These are phyloP conservation scores for Drosophila picticornis DNA, from an alignment of 2,888 invertebrate genomes.

Conservation along the genomic window DNA sequence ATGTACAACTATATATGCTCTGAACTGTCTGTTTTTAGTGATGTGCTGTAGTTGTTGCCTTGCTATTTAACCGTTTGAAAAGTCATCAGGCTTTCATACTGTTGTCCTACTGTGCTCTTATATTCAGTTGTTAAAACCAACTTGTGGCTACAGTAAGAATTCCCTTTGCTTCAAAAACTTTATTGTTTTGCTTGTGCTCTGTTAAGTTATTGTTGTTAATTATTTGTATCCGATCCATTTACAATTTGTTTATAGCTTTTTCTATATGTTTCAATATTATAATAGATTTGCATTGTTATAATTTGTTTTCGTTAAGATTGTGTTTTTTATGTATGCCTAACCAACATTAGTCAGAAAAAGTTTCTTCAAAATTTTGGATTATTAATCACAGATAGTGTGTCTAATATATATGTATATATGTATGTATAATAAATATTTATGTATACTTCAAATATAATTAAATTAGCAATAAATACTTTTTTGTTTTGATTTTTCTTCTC, in stretches of 20 bases:
- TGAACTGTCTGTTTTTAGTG: constrained; percentile 60
- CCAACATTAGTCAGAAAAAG: constrained; percentile 84
- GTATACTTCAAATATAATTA: constrained; percentile 80
- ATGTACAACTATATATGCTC: constrained; percentile 70
- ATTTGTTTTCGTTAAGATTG: constrained; percentile 49
- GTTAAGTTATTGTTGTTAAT: constrained; percentile 48
- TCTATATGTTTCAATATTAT: constrained; percentile 57
- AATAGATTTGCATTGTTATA: constrained; percentile 50
- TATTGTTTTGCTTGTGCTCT: constrained; percentile 48
- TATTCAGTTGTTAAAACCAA: constrained; percentile 14
- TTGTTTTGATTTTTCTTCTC: constrained; percentile 46
- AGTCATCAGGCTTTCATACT: constrained; percentile 16
- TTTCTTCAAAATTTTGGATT: constrained; percentile 86
- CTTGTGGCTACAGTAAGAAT: constrained; percentile 44
- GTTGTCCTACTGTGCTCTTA: constrained; percentile 26
- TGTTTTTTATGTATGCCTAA: constrained; percentile 66
- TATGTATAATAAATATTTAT: constrained; percentile 80
- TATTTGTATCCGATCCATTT: constrained; percentile 70
- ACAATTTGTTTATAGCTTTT: constrained; percentile 66
- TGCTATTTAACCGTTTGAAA: constrained; percentile 12
- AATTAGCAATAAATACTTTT: constrained; percentile 82
- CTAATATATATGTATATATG: constrained; percentile 82
- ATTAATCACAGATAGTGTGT: constrained; percentile 86
- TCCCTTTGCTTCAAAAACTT: constrained; percentile 40
- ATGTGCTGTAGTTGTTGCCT: constrained; percentile 57